Percentiles rank a stretch among this genome's conserved stretches.
These are phyloP conservation scores for Disparrhopalites patrizii DNA, from an alignment of 2,888 invertebrate species.

Conservation along the genomic window DNA sequence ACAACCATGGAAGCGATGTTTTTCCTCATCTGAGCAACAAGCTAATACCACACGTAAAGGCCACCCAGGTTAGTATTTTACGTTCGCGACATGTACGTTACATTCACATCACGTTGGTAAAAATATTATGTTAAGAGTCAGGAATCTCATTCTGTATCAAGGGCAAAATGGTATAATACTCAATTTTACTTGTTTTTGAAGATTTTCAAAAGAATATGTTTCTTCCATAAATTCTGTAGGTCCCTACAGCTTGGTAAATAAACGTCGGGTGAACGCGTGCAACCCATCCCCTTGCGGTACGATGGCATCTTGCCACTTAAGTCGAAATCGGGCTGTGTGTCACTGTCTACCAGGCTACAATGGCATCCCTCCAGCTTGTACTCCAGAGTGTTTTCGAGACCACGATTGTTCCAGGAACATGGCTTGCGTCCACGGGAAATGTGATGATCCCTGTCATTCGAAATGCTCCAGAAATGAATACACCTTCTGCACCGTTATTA, in stretches of 20 bases:
- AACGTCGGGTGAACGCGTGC: slow-evolving; percentile 42
- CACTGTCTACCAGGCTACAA: slow-evolving; percentile 45
- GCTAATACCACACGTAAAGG: slow-evolving; percentile 41
- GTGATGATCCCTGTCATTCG: slow-evolving; percentile 47
- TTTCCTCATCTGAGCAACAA: slow-evolving; percentile 40
- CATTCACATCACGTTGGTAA: too few relatives aligned
- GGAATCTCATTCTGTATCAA: too few relatives aligned
- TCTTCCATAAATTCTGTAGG: slow-evolving; percentile 30
- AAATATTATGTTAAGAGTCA: too few relatives aligned
- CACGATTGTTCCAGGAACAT: slow-evolving; percentile 46
- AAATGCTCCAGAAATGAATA: slow-evolving; percentile 47
- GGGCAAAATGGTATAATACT: too few relatives aligned
- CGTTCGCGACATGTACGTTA: too few relatives aligned
- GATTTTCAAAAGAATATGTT: too few relatives aligned
- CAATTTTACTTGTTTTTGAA: too few relatives aligned
- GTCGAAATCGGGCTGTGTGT: slow-evolving; percentile 44
- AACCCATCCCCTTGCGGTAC: slow-evolving; percentile 48
- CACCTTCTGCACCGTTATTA: slow-evolving; percentile 45
- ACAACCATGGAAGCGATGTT: slow-evolving; percentile 48
- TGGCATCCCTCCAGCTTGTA: slow-evolving; percentile 48
- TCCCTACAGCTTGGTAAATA: slow-evolving; percentile 47
- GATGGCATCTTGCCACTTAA: slow-evolving; percentile 47
- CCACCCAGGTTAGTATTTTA: slow-evolving; percentile 39
- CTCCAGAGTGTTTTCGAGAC: slow-evolving; percentile 46
- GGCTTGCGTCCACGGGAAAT: slow-evolving; percentile 46